phyloP scores from a whole-genome alignment of 92 coral and sea anemone genomes.

The Umimayanthus kanabou region DNA sequence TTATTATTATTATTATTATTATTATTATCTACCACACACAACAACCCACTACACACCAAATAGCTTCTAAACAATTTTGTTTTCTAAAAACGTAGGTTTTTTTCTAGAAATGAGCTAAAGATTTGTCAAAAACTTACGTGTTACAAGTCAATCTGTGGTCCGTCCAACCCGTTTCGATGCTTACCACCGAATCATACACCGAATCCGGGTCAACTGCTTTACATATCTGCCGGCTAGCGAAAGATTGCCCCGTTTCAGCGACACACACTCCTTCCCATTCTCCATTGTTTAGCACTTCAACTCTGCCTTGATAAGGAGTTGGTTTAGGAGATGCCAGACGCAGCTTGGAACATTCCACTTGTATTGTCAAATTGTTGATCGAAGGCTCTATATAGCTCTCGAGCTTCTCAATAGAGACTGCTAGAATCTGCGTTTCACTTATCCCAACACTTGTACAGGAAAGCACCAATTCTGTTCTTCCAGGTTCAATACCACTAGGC shows the following conservation, averaged over 20 bases:
- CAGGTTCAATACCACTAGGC: background rate
- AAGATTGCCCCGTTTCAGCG: background rate
- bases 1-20: too few species aligned
- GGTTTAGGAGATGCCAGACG: conserved; percentile 31
- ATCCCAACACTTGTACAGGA: background rate
- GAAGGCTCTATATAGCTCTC: too few species aligned
- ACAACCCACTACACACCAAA: too few species aligned
- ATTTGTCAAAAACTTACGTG: too few species aligned
- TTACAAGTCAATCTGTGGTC: conserved; percentile 13
- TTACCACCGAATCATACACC: conserved; percentile 15
- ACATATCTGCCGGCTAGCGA: background rate
- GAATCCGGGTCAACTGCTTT: background rate
- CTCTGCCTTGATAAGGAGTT: conserved; percentile 36
- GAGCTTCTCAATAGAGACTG: too few species aligned
- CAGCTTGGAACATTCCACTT: conserved; percentile 28
- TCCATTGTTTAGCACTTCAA: conserved; percentile 34
- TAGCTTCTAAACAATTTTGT: too few species aligned
- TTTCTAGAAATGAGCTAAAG: too few species aligned
- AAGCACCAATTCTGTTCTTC: background rate
- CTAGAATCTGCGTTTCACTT: background rate
- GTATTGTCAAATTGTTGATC: background rate
- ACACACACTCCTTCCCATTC: conserved; percentile 43
- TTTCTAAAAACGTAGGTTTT: too few species aligned
- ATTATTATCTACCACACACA: too few species aligned
- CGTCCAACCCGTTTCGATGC: conserved; percentile 20